Base-by-base conservation (phyloP, 2,888 invertebrate species). In the Eupeodes luniger region DNA sequence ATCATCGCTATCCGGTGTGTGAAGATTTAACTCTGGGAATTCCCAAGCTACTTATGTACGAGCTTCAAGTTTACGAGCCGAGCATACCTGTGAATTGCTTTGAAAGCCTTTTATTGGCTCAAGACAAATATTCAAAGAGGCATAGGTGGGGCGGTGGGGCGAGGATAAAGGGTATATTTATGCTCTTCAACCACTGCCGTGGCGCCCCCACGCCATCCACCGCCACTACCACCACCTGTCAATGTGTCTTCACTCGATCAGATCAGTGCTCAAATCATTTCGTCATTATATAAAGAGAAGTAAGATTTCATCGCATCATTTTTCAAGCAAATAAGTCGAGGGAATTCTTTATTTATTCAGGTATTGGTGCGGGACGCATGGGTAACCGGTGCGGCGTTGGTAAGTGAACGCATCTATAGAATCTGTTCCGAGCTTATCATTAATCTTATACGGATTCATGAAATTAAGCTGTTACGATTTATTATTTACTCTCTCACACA, bases 21-120 rank as follows among this genome's bases (percentile, higher is more conserved):
- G 64, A 66, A 67, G 69, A 76, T 69, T 75, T 66, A 70, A 53
- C 78, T 69, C 59, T 81, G 78, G 81, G 69, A 81, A 75, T 55
- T 80, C 74, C 67, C 72, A 44, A 62, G 66, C 72, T 78, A 81
- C 53, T 64, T 80, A 27, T 27, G 27, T 27, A 27, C 27, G 27
- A 27, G 27, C 27, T 27, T 27, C 27, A 27, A 27, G 27, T 27
- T 27, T 27, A 27, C 27, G 27, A 27, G 27, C 27, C 27, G 5
- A 14, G 11, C 10, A 9, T 49, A 81, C n/a, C 51, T 61, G n/a
- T 27, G 44, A 69, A 67, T 49, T 62, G 53, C 11, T 75, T 83
- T 11, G 14, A 27, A 49, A 16, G 47, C 62, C 62, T 61, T 67
- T 78, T 81, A 44, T 59, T 85, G 76, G 64, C 55, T 67, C 16